Base-by-base conservation (phyloP, 2,113 vertebrate genomes). In the Alexandromys fortis region DNA sequence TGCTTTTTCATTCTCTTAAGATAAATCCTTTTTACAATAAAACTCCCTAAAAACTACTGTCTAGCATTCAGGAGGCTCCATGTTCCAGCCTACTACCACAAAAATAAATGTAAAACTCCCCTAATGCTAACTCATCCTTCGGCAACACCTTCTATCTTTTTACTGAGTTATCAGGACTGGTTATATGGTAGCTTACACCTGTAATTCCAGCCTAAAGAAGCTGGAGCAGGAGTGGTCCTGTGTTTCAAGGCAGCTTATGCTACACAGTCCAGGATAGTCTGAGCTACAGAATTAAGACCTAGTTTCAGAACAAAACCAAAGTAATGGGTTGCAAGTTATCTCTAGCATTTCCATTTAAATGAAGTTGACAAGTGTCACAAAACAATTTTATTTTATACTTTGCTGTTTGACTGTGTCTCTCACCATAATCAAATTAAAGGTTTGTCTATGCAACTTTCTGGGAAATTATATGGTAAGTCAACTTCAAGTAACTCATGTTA, bases 381-480 rank as follows among this genome's bases (percentile, higher is more conserved):
- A 96, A 90, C 86, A 92, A 97, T 77, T 94, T 90, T 49, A 93
- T 93, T 98, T 97, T 91, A 24, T 87, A 94, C 79, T 93, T 76
- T 89, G 72, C 13, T 67, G 86, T 95, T 89, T 94, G 68, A 86
- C 88, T 96, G 77, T 4, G 92, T 92, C 86, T 96, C 47, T 82
- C 73, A 96, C 68, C 68, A 94, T 78, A 90, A 94, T 81, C 75
- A 94, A 97, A 83, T 49, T 95, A 83, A 30, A 17, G 47, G 95
- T 90, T 52, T 68, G 82, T 88, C 55, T 95, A 47, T 49, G 38
- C 75, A 90, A 79, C 58, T 95, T 96, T 63, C 58, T 33, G 35
- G 95, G 96, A 90, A 78, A 91, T 97, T 93, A 96, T 97, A 45
- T 11, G 16, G 92, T 75, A 89, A 94, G 58, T 58, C 86, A 97